A percentile compares a stretch with the other conserved stretches of the same genome.
Evolutionary conservation across 2,797 vertebrate genomes (phyloP).

Genomic region (Naso thynnoides): DNA sequence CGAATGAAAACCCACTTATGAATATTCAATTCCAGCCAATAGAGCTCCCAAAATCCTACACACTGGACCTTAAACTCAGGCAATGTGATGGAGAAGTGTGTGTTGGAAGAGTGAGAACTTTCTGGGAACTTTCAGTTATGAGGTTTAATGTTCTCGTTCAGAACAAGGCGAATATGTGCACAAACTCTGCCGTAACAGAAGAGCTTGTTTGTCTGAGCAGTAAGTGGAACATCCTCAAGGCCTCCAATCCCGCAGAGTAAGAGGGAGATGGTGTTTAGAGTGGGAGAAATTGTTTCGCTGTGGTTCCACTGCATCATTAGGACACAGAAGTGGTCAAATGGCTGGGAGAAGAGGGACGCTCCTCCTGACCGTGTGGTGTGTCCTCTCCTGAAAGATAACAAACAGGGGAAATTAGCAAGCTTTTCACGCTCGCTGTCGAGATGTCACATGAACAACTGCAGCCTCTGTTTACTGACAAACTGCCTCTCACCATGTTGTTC

Average conservation of each 20-base stretch:
- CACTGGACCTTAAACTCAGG: slow-evolving; percentile 48
- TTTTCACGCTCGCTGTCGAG: neutral
- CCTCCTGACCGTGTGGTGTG: slow-evolving; percentile 59
- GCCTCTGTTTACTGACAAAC: slow-evolving; percentile 17
- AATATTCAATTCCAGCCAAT: too few species aligned
- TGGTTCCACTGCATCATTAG: slow-evolving; percentile 45
- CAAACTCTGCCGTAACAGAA: slow-evolving; percentile 69
- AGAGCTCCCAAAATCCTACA: neutral
- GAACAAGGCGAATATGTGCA: slow-evolving; percentile 76
- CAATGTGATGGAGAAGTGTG: slow-evolving; percentile 45
- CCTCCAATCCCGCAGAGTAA: slow-evolving; percentile 38
- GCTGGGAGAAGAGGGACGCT: slow-evolving; percentile 57
- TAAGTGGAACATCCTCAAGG: slow-evolving; percentile 60
- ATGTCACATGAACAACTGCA: slow-evolving; percentile 8
- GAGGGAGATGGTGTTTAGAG: slow-evolving; percentile 44
- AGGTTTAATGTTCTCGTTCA: slow-evolving; percentile 61
- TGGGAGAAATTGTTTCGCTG: slow-evolving; percentile 35
- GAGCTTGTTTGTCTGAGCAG: slow-evolving; percentile 80
- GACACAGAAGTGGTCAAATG: slow-evolving; percentile 61
- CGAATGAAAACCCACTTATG: neutral
- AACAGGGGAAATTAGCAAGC: slow-evolving; percentile 4
- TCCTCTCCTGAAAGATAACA: slow-evolving; percentile 60
- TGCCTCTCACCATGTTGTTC: slow-evolving; percentile 58
- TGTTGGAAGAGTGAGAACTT: slow-evolving; percentile 35
- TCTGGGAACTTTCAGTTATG: slow-evolving; percentile 34